Base-by-base conservation (phyloP, 2,888 invertebrate genomes). In the Merodon equestris region DNA sequence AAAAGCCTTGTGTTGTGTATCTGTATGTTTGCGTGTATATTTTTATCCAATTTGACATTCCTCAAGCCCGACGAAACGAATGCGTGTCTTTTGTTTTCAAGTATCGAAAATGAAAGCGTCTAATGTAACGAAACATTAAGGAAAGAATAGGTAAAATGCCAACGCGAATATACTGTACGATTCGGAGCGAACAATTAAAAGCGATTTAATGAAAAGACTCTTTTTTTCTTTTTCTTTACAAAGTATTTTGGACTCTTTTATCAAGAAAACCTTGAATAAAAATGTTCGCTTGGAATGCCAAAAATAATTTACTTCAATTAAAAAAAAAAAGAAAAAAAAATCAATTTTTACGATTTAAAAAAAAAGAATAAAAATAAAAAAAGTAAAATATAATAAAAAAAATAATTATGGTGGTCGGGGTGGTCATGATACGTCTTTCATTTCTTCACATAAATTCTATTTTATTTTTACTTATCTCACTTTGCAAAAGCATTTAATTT, bases 381-480 rank as follows among this genome's bases (percentile, higher is more conserved):
- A 17, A 70, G 48, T 50, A 60, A 66, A 66, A 72, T 66, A 76
- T 56, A 72, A n/a, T n/a, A n/a, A n/a, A 60, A 63, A 63, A 66
- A 61, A 67, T 63, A 67, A 47, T 61, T 18, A 47, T 77, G 77
- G 77, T 77, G 77, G 77, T 77, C 77, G 77, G 77, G 77, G 77
- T 77, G 77, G 73, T 77, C 77, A 77, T 77, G 77, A 77, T 68
- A 73, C 73, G 57, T 60, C 56, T 73, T 63, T 67, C 51, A 75
- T 17, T 76, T 66, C 40, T 72, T 77, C 77, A 77, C 73, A 77
- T 77, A 68, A 61, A 77, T 77, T 77, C 73, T 77, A 77, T 73
- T 73, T 75, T 53, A n/a, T n/a, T n/a, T 71, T 71, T 71, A 71
- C 71, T 72, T 72, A 72, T 61, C 67, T 27, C n/a, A 56, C 71